These are phyloP conservation scores for Opisthograptis luteolata DNA, from an alignment of 2,888 invertebrate species.

Conservation along the genomic window DNA sequence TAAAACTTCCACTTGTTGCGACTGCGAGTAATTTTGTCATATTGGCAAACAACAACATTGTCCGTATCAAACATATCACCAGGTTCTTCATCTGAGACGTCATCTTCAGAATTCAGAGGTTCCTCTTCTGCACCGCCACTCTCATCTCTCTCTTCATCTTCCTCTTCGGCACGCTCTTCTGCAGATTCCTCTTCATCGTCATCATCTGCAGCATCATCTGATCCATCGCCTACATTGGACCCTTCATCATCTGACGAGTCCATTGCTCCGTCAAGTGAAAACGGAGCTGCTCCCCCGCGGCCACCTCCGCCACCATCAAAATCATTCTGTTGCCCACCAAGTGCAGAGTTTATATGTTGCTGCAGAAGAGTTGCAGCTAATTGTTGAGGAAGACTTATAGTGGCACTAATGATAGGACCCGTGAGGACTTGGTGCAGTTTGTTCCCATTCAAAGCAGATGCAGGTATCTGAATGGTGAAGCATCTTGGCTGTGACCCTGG, in stretches of 20 bases:
- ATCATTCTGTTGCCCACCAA: conserved; percentile 81
- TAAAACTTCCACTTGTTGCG: conserved; percentile 99
- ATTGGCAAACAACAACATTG: conserved; percentile 99
- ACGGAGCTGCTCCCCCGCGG: conserved; percentile 71
- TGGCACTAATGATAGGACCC: conserved; percentile 94
- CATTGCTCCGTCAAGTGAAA: conserved; percentile 86
- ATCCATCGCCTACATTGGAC: conserved; percentile 82
- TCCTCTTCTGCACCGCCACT: conserved; percentile 89
- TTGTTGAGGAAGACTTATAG: conserved; percentile 93
- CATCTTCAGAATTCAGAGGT: conserved; percentile 98
- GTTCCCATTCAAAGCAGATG: conserved; percentile 91
- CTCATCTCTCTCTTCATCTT: conserved; percentile 89
- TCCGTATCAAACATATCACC: conserved; percentile 99
- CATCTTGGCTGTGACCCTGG: conserved; percentile 89
- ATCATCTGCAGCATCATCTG: conserved; percentile 88
- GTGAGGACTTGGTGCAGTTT: conserved; percentile 90
- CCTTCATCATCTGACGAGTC: conserved; percentile 91
- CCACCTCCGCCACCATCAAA: conserved; percentile 80
- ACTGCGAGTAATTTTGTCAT: conserved; percentile 99
- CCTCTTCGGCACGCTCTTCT: conserved; percentile 86
- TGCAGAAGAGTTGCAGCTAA: conserved; percentile 93
- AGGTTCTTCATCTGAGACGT: conserved; percentile 98
- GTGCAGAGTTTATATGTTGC: conserved; percentile 93
- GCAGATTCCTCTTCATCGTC: conserved; percentile 92
- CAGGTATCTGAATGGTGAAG: conserved; percentile 95